Evolutionary conservation across 2,888 invertebrate species (phyloP).

Genomic region (Tholera decimalis): DNA sequence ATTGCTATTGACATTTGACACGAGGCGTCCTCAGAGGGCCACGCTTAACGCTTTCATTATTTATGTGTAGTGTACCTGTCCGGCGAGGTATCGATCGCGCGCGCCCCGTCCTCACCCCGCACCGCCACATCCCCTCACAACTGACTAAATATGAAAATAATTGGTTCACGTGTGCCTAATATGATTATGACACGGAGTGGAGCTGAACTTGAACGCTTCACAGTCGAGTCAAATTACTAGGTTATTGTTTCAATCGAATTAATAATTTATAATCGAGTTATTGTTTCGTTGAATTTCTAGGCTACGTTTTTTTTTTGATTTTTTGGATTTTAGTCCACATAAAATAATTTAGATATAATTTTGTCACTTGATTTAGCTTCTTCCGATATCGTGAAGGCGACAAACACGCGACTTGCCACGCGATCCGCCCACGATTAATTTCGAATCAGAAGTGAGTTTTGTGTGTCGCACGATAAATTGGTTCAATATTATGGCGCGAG

Average conservation of each 20-base stretch:
- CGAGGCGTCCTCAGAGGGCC: conserved; percentile 69
- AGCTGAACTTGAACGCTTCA: conserved; percentile 60
- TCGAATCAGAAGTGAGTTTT: conserved; percentile 47
- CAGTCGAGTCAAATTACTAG: conserved; percentile 36
- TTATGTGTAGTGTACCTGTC: conserved; percentile 82
- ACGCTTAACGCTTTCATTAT: conserved; percentile 84
- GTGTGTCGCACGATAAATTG: conserved; percentile 51
- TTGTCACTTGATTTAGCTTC: conserved; percentile 30
- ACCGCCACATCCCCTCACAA: conserved; percentile 69
- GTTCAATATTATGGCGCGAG: conserved; percentile 45
- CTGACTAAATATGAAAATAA: conserved; percentile 80
- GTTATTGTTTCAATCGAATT: conserved; percentile 49
- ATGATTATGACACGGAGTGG: conserved; percentile 68
- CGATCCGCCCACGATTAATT: conserved; percentile 40
- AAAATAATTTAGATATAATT: not conserved
- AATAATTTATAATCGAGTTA: too few relatives aligned
- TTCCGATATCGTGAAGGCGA: conserved; percentile 10
- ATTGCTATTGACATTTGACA: conserved; percentile 82
- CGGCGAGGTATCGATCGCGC: conserved; percentile 76
- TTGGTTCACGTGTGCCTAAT: conserved; percentile 76
- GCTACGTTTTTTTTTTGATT: conserved; percentile 5
- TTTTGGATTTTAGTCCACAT: not conserved
- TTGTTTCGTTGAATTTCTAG: conserved; percentile 11
- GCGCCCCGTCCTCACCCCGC: conserved; percentile 66
- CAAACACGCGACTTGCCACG: conserved; percentile 41